A percentile compares a stretch with the other conserved stretches of the same genome.
Conservation (phyloP, 2,888 invertebrate genomes). For the Amiota minor region DNA sequence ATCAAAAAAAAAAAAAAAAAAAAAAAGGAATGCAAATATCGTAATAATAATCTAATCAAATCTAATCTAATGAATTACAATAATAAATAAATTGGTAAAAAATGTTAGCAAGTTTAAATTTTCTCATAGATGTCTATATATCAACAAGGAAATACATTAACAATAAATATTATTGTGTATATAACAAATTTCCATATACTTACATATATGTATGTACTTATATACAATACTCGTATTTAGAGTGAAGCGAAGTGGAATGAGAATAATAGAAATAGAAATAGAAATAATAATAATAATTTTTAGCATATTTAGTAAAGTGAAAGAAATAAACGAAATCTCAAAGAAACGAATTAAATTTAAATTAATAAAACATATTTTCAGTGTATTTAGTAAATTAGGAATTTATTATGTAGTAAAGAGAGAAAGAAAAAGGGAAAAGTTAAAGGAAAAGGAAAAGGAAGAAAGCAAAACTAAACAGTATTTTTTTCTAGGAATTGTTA, state of each 20-base stretch:
- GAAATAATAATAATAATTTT: conserved; percentile 34
- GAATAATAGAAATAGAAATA: conserved; percentile 39
- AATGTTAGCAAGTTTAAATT: conserved; percentile 56
- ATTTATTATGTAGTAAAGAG: conserved; percentile 30
- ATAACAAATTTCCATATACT: conserved; percentile 31
- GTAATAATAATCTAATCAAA: conserved; percentile 1
- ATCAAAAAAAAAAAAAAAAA: conserved; percentile 38
- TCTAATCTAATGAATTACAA: background rate
- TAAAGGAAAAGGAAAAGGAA: too few relatives aligned
- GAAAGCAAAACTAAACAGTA: too few relatives aligned
- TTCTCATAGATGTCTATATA: conserved; percentile 63
- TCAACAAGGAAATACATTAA: too few relatives aligned
- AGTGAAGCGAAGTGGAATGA: conserved; percentile 14
- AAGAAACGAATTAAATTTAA: conserved; percentile 45
- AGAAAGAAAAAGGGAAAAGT: too few relatives aligned
- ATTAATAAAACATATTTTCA: conserved; percentile 34
- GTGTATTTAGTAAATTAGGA: conserved; percentile 35
- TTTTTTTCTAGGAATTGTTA: too few relatives aligned
- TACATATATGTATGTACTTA: conserved; percentile 22
- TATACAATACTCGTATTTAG: too few relatives aligned
- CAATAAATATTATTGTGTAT: conserved; percentile 43
- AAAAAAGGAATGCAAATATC: background rate
- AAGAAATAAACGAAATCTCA: conserved; percentile 34
- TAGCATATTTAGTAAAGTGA: conserved; percentile 32
- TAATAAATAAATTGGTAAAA: conserved; percentile 26